Percentiles rank a stretch among this genome's conserved stretches.
phyloP scores from a whole-genome alignment of 2,888 invertebrate species.

The Stenoptilia bipunctidactyla region DNA sequence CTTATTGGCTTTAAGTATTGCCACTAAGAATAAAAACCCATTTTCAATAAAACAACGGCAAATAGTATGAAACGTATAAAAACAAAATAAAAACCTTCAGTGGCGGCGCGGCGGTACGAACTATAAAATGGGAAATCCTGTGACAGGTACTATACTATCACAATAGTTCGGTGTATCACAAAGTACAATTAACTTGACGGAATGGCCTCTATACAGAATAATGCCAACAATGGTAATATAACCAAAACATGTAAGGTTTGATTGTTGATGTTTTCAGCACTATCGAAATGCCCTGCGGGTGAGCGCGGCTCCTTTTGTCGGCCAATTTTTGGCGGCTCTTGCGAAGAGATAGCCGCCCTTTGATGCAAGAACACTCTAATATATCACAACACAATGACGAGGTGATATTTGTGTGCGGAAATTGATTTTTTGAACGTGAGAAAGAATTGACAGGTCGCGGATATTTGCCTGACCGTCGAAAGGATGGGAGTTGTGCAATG shows the following conservation, averaged over 20 bases:
- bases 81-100: slow-evolving; percentile 12
- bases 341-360: slow-evolving; percentile 31
- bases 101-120: slow-evolving; percentile 11
- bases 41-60: slow-evolving; percentile 4
- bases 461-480: neutral
- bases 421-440: slow-evolving; percentile 66
- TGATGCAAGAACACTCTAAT: slow-evolving; percentile 40
- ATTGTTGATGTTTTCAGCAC: slow-evolving; percentile 62
- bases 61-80: too few relatives aligned
- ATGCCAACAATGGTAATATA: slow-evolving; percentile 42
- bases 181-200: slow-evolving; percentile 37
- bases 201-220: slow-evolving; percentile 33
- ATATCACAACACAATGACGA: slow-evolving; percentile 63
- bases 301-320: slow-evolving; percentile 45
- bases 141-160: slow-evolving; percentile 23
- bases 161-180: slow-evolving; percentile 20
- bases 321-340: slow-evolving; percentile 16
- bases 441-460: slow-evolving; percentile 60
- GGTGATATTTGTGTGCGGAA: slow-evolving; percentile 68
- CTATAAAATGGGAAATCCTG: slow-evolving; percentile 14
- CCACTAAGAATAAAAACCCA: too few relatives aligned
- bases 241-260: slow-evolving; percentile 53
- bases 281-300: slow-evolving; percentile 45
- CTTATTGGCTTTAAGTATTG: too few relatives aligned
- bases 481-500: slow-evolving; percentile 38